Percentiles rank a stretch among this genome's conserved stretches.
phyloP scores from a whole-genome alignment of 1,140 invertebrate species.

The Popillia japonica region DNA sequence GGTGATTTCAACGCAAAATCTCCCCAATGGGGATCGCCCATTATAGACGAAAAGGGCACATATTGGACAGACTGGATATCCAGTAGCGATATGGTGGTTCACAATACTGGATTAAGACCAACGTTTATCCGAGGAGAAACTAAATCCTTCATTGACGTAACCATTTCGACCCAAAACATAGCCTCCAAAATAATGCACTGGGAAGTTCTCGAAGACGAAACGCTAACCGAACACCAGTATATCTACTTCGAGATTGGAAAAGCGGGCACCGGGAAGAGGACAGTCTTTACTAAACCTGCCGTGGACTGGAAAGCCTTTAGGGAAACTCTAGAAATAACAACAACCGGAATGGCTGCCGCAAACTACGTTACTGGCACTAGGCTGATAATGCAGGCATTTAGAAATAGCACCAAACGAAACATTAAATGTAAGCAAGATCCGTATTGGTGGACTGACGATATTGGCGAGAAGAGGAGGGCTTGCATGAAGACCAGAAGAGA shows the following conservation, averaged over 20 bases:
- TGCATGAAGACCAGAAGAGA: too few species aligned
- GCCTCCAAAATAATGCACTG: not conserved
- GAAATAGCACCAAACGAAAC: too few species aligned
- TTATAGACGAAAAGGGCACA: not conserved
- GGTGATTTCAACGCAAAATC: not conserved
- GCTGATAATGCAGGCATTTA: too few species aligned
- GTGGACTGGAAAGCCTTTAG: too few species aligned
- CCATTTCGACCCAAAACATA: not conserved
- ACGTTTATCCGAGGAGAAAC: not conserved
- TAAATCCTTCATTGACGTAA: not conserved
- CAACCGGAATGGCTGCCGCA: too few species aligned
- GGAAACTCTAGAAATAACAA: too few species aligned
- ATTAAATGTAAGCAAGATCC: too few species aligned
- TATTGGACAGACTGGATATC: not conserved
- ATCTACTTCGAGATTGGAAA: not conserved
- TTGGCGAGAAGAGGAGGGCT: too few species aligned
- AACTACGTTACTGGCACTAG: too few species aligned
- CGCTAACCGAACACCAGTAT: not conserved
- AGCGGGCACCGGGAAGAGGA: too few species aligned
- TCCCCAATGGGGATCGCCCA: not conserved
- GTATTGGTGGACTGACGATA: too few species aligned
- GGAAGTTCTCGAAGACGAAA: not conserved
- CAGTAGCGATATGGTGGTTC: not conserved
- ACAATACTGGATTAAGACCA: not conserved
- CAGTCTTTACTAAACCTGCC: too few species aligned